phyloP scores from a whole-genome alignment of 2,113 vertebrate species.

The Nibea albiflora region DNA sequence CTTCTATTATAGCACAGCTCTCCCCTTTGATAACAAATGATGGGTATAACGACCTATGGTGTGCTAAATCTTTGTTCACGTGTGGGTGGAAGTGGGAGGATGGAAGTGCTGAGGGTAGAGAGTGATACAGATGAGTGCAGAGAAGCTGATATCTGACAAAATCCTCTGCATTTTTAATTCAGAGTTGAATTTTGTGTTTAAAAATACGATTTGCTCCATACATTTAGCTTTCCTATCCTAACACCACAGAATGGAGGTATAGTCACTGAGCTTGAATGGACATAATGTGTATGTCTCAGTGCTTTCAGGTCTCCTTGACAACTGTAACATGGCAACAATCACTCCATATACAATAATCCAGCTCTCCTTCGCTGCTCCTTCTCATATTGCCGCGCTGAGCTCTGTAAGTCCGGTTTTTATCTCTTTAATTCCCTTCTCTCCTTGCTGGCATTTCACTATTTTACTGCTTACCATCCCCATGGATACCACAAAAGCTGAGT shows the following conservation, averaged over 20 bases:
- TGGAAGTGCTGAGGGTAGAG: constrained; percentile 60
- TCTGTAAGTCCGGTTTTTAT: constrained; percentile 19
- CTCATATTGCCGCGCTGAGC: constrained; percentile 14
- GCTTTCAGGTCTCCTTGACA: constrained; percentile 78
- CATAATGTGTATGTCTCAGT: constrained; percentile 54
- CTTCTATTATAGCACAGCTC: constrained; percentile 53
- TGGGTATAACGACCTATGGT: constrained; percentile 60
- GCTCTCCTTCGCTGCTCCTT: constrained; percentile 18
- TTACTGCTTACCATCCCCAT: constrained; percentile 20
- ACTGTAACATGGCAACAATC: constrained; percentile 84
- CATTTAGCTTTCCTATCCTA: not conserved
- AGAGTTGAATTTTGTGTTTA: not conserved
- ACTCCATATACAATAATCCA: constrained; percentile 65
- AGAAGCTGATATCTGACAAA: constrained; percentile 38
- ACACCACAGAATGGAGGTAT: constrained; percentile 11
- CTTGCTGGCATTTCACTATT: constrained; percentile 32
- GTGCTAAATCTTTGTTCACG: constrained; percentile 51
- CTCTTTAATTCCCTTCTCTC: constrained; percentile 21
- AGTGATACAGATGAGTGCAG: constrained; percentile 57
- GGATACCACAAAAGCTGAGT: constrained; percentile 47
- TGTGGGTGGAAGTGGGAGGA: constrained; percentile 77
- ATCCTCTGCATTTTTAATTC: constrained; percentile 44
- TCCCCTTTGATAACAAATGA: constrained; percentile 63
- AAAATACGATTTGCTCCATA: constrained; percentile 6
- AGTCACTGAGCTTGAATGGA: constrained; percentile 38